Conservation (phyloP, 2,888 invertebrate genomes). For the Drosophila hawaiiensis region DNA sequence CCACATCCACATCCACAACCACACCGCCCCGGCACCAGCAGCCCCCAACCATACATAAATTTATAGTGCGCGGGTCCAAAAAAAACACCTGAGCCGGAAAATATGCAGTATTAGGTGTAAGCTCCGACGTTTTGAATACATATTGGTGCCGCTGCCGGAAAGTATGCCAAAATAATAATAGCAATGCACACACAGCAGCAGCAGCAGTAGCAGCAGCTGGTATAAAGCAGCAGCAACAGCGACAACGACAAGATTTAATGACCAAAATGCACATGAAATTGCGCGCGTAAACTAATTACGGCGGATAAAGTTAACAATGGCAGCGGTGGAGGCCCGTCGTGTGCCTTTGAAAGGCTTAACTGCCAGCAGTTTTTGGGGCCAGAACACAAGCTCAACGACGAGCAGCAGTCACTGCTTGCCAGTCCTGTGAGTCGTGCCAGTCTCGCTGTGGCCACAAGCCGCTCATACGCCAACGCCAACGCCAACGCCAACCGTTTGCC, state of each 20-base stretch:
- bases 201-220: conserved; percentile 26
- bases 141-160: conserved; percentile 50
- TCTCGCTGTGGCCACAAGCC: conserved; percentile 68
- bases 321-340: conserved; percentile 20
- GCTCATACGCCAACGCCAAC: conserved; percentile 39
- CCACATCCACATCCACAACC: neutral
- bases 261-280: conserved; percentile 80
- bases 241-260: conserved; percentile 59
- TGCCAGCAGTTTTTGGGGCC: conserved; percentile 31
- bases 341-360: conserved; percentile 74
- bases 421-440: conserved; percentile 16
- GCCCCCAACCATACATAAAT: conserved; percentile 42
- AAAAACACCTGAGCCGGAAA: conserved; percentile 68
- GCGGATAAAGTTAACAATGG: conserved; percentile 79
- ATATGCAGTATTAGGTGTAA: conserved; percentile 64
- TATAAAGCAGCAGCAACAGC: conserved; percentile 11
- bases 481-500: conserved; percentile 49
- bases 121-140: conserved; percentile 55
- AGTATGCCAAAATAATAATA: conserved; percentile 74
- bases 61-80: conserved; percentile 61
- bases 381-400: conserved; percentile 31
- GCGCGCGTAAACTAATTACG: conserved; percentile 81
- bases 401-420: conserved; percentile 10
- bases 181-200: conserved; percentile 54
- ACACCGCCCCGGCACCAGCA: neutral